Conservation (phyloP, 2,797 vertebrate species). For the Galago senegalensis region DNA sequence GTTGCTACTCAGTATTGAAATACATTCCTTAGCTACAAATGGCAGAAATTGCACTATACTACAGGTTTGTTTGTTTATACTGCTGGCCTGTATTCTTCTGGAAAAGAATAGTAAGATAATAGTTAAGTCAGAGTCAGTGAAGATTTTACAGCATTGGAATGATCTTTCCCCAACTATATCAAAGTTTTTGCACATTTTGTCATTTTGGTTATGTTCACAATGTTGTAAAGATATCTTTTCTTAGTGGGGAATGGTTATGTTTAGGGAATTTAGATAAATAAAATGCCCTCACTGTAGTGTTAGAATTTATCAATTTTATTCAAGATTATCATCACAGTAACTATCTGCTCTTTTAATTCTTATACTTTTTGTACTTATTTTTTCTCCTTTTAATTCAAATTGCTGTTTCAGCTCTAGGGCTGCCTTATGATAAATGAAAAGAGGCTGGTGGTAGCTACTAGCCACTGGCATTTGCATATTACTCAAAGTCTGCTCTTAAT, state of each 20-base stretch:
- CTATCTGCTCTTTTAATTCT: constrained; percentile 30
- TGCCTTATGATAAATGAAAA: neutral
- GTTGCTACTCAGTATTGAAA: constrained; percentile 87
- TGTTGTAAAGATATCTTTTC: constrained; percentile 49
- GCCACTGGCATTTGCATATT: constrained; percentile 21
- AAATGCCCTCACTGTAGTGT: constrained; percentile 7
- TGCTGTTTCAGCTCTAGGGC: neutral
- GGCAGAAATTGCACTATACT: constrained; percentile 84
- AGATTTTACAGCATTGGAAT: constrained; percentile 69
- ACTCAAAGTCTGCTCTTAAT: constrained; percentile 62
- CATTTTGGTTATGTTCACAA: constrained; percentile 51
- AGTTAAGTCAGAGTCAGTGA: constrained; percentile 84
- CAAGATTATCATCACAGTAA: constrained; percentile 24
- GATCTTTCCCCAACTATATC: constrained; percentile 6
- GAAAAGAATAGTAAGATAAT: constrained; percentile 83
- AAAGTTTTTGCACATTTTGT: constrained; percentile 65
- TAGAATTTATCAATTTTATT: constrained; percentile 56
- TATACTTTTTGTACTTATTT: constrained; percentile 12
- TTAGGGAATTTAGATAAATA: neutral
- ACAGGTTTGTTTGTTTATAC: constrained; percentile 85
- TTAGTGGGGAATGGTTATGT: neutral
- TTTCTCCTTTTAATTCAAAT: constrained; percentile 23
- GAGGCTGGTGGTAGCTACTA: neutral
- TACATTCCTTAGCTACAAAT: constrained; percentile 88
- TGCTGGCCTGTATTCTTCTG: constrained; percentile 82